Evolutionary conservation across 2,888 invertebrate species (phyloP).

Genomic region (Leucophenga maculata): DNA sequence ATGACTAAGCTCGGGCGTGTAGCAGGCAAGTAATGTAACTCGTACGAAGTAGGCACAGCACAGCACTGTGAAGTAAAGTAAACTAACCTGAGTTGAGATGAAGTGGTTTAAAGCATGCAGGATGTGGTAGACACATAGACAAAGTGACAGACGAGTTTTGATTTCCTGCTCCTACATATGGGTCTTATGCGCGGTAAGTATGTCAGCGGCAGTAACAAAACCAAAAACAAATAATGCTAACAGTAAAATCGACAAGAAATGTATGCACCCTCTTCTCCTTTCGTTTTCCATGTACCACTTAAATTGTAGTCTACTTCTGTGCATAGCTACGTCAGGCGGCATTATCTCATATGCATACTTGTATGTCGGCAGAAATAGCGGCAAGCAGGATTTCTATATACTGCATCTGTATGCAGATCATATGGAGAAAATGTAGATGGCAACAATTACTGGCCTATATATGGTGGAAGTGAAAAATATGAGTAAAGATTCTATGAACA

Average conservation of each 20-base stretch:
- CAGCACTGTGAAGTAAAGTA: neutral
- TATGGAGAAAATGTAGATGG: no score
- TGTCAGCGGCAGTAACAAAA: conserved; percentile 42
- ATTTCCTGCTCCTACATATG: conserved; percentile 12
- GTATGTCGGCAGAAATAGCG: no score
- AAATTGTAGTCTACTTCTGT: conserved; percentile 55
- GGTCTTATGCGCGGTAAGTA: conserved; percentile 42
- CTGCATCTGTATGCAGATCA: no score
- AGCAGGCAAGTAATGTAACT: conserved; percentile 51
- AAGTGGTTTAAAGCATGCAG: neutral
- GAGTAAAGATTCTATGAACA: no score
- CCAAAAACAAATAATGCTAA: neutral
- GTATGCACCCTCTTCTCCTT: conserved; percentile 35
- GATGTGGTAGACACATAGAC: neutral
- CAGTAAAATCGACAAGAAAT: conserved; percentile 43
- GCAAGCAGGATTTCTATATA: no score
- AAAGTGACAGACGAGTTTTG: neutral
- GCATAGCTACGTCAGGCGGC: conserved; percentile 21
- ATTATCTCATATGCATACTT: no score
- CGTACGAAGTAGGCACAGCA: neutral
- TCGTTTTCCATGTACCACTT: conserved; percentile 26
- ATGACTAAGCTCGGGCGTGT: conserved; percentile 52
- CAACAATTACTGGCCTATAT: no score
- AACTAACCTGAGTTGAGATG: neutral
- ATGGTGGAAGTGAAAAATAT: no score